Evolutionary conservation across 2,113 vertebrate genomes (phyloP).

Genomic region (Hepsetus odoe): DNA sequence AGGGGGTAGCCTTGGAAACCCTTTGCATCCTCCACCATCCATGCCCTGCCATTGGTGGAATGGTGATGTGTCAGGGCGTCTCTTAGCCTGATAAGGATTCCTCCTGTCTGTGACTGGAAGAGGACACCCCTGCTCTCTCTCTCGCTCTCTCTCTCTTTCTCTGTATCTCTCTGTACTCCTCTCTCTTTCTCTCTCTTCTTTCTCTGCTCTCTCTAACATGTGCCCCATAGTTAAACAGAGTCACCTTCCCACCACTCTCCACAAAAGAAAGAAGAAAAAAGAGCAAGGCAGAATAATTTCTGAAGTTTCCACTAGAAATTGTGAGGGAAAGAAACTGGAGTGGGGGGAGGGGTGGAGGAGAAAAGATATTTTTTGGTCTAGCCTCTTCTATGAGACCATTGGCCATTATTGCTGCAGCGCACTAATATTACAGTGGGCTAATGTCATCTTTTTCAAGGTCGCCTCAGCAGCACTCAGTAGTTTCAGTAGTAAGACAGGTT

Average conservation of each 20-base stretch:
- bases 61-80: conserved; percentile 45
- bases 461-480: conserved; percentile 31
- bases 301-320: conserved; percentile 25
- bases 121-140: conserved; percentile 61
- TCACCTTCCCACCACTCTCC: conserved; percentile 56
- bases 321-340: background rate
- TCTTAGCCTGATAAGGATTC: conserved; percentile 55
- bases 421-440: background rate
- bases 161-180: no score
- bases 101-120: conserved; percentile 59
- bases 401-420: background rate
- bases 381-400: conserved; percentile 12
- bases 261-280: conserved; percentile 58
- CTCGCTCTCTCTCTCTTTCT: conserved; percentile 40
- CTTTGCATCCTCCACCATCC: conserved; percentile 49
- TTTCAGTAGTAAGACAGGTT: conserved; percentile 22
- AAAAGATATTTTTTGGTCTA: conserved; percentile 38
- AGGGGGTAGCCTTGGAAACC: conserved; percentile 72
- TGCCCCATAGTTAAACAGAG: conserved; percentile 66
- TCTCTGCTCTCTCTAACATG: conserved; percentile 57
- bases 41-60: conserved; percentile 66
- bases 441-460: conserved; percentile 15
- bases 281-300: conserved; percentile 50
- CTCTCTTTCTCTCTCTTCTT: conserved; percentile 48
- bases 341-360: background rate